Base-by-base conservation (phyloP, 2,113 vertebrate genomes). In the Phainopepla nitens region DNA sequence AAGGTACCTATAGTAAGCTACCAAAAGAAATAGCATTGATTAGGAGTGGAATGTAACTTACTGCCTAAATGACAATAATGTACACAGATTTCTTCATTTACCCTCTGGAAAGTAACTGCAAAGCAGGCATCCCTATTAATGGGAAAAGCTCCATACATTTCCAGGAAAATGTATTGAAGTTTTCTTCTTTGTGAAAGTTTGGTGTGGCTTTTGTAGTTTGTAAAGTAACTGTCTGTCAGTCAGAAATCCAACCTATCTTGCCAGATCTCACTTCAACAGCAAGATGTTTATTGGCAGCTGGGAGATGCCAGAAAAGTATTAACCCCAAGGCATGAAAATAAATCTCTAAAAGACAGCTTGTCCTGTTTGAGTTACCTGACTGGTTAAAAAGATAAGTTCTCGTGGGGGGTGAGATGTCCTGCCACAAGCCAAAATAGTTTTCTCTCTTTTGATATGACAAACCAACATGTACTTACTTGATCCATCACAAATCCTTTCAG, bases 41-140 rank as follows among this genome's bases (percentile, higher is more conserved):
- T 49, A 65, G 29, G n/a, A 64, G 19, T 41, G 1, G 1, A 56
- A 49, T 76, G 31, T 42, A 66, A 66, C 6, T 42, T 57, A 57
- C 35, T 0, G 3, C 21, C 0, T 1, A 58, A 76, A 50, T 50
- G 16, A 57, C 1, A 2, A 21, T 22, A 25, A 50, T 11, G 25
- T 50, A 35, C 13, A 50, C 4, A n/a, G 28, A 65, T 47, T 47
- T 23, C 50, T 56, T 41, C 29, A 65, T 21, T 41, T 42, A 24
- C 25, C 4, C 9, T 25, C 13, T 35, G 25, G 21, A 35, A 28
- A 50, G 21, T 68, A 50, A 66, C 25, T 42, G 44, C 35, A 76
- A 76, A 76, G 44, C 25, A 57, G 25, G 13, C 8, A 58, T 58
- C 21, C 31, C 31, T 35, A 35, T 31, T 35, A 10, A 42, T 6